Percentiles rank a stretch among this genome's conserved stretches.
Evolutionary conservation across 2,888 invertebrate species (phyloP).

Genomic region (Trissolcus japonicus): DNA sequence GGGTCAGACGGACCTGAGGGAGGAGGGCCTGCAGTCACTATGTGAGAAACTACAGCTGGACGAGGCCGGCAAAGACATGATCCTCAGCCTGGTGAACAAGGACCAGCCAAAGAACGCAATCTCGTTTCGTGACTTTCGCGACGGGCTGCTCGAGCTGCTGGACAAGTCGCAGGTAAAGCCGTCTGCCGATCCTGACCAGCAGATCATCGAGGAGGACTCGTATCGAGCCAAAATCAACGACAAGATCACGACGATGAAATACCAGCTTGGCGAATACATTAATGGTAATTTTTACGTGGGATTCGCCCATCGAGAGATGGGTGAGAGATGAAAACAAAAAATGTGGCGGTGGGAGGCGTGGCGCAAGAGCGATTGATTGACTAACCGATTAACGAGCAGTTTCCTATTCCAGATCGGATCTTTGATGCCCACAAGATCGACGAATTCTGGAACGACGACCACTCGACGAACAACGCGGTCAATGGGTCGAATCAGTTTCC

Average conservation of each 20-base stretch:
- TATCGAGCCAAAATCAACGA: conserved; percentile 40
- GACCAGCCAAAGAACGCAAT: conserved; percentile 77
- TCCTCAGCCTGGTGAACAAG: conserved; percentile 79
- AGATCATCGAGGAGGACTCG: conserved; percentile 33
- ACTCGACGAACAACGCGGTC: conserved; percentile 77
- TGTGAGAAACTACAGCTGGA: conserved; percentile 88
- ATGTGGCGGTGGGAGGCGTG: background rate
- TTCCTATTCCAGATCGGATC: conserved; percentile 61
- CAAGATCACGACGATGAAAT: conserved; percentile 42
- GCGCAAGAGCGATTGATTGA: conserved; percentile 7
- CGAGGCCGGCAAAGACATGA: conserved; percentile 82
- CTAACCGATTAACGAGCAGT: conserved; percentile 5
- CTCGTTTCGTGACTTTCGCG: conserved; percentile 86
- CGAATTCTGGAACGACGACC: conserved; percentile 81
- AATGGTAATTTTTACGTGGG: conserved; percentile 40
- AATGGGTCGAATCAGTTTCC: conserved; percentile 81
- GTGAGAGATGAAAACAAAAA: background rate
- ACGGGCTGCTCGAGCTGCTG: conserved; percentile 84
- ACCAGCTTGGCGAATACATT: conserved; percentile 51
- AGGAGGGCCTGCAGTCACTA: conserved; percentile 81
- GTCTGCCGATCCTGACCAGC: conserved; percentile 37
- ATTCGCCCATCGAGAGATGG: background rate
- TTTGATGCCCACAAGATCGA: conserved; percentile 80
- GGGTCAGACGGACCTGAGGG: conserved; percentile 83
- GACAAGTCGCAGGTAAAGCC: conserved; percentile 76